Evolutionary conservation across 2,797 vertebrate genomes (phyloP), one percentile per base, ranked within the genome.

Genomic region (Pampus argenteus): DNA sequence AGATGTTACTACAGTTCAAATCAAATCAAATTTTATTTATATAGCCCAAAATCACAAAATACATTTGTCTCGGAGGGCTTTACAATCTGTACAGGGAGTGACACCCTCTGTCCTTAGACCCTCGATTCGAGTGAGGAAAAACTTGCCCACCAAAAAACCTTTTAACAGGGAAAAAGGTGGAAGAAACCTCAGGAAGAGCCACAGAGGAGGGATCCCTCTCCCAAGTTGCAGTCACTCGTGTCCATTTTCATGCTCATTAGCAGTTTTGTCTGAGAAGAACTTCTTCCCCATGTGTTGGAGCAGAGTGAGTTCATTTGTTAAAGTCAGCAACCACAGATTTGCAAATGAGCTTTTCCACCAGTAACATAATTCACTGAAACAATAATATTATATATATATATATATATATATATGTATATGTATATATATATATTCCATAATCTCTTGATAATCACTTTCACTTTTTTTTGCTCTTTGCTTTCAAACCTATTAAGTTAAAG

Each of bases 401-500:
- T n/a, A n/a, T n/a, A n/a, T n/a, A n/a, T n/a, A n/a, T n/a, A n/a
- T n/a, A n/a, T n/a, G n/a, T n/a, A n/a, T n/a, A n/a, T n/a, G n/a
- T n/a, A n/a, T n/a, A n/a, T 58, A 59, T 45, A 29, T 13, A 38
- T 49, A 11, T 60, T 29, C 7, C 17, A 49, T 57, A 65, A 71
- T 67, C 61, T 66, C 40, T n/a, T n/a, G n/a, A n/a, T n/a, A n/a
- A 56, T 81, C 66, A 47, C 36, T 78, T 64, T 79, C 20, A 54
- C 20, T 56, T 63, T 55, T 42, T 44, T 25, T 36, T 73, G 14
- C 51, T 22, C 52, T 67, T 54, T 47, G n/a, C 25, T 48, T 48
- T 58, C 25, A 66, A 56, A 49, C 31, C 47, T 65, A 50, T 25
- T 50, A 23, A 51, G 17, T 52, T n/a, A 28, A 29, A 66, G 22